phyloP scores from a whole-genome alignment of 1,140 invertebrate genomes.

The Euura lappo region DNA sequence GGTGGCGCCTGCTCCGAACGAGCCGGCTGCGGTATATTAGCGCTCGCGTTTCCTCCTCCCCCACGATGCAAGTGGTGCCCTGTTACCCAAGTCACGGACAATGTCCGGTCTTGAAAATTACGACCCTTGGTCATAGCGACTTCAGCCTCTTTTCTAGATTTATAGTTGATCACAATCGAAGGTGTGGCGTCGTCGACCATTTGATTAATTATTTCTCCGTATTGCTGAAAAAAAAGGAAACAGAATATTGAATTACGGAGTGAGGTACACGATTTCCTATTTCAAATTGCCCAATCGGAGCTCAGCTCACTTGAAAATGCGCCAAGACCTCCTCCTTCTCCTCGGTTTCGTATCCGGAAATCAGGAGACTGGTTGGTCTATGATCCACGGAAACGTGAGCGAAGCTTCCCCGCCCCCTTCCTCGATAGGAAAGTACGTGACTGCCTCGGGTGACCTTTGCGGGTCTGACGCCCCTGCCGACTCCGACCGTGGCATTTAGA shows the following conservation, averaged over 20 bases:
- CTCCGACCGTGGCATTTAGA: constrained; percentile 39
- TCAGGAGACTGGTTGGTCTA: constrained; percentile 77
- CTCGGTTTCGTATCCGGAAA: constrained; percentile 78
- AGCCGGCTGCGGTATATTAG: constrained; percentile 37
- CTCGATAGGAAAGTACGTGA: constrained; percentile 46
- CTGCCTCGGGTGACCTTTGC: constrained; percentile 43
- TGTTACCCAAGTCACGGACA: constrained; percentile 59
- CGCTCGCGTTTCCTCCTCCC: constrained; percentile 37
- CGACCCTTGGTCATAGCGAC: constrained; percentile 70
- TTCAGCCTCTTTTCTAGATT: constrained; percentile 77
- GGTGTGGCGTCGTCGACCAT: constrained; percentile 70
- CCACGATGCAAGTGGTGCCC: constrained; percentile 56
- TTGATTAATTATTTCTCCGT: constrained; percentile 74
- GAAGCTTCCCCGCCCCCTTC: constrained; percentile 52
- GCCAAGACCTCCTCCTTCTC: constrained; percentile 72
- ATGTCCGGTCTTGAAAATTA: constrained; percentile 67
- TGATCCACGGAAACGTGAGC: constrained; percentile 78
- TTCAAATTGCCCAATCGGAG: background rate
- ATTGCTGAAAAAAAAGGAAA: constrained; percentile 64
- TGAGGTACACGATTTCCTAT: background rate
- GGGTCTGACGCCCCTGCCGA: constrained; percentile 37
- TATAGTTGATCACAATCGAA: constrained; percentile 74
- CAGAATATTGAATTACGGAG: background rate
- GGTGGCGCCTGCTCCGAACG: constrained; percentile 50
- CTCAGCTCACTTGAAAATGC: constrained; percentile 73